Evolutionary conservation across 2,888 invertebrate genomes (phyloP).

Genomic region (Scrobipalpa costella): DNA sequence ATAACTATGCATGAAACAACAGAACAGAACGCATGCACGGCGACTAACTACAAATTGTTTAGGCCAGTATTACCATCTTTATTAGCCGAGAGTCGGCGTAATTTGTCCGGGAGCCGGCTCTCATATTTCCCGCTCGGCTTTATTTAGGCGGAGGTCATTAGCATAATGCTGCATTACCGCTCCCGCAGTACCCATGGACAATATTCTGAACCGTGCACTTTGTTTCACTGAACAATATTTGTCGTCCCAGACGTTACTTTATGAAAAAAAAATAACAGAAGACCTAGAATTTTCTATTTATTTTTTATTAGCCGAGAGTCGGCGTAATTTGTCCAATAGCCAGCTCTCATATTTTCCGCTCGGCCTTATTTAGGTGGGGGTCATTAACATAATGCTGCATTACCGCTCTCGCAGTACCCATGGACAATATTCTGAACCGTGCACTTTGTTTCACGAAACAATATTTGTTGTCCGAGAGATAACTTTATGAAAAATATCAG

Average conservation of each 20-base stretch:
- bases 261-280: too few relatives aligned
- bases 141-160: slow-evolving; percentile 66
- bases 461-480: slow-evolving; percentile 17
- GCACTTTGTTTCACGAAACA: slow-evolving; percentile 32
- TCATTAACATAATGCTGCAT: slow-evolving; percentile 70
- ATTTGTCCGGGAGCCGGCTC: slow-evolving; percentile 62
- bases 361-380: slow-evolving; percentile 63
- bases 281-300: not conserved
- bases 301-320: slow-evolving; percentile 64
- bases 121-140: slow-evolving; percentile 65
- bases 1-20: slow-evolving; percentile 45
- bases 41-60: slow-evolving; percentile 56
- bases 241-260: slow-evolving; percentile 8
- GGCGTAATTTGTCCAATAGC: slow-evolving; percentile 64
- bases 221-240: slow-evolving; percentile 29
- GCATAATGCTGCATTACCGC: slow-evolving; percentile 66
- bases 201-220: slow-evolving; percentile 36
- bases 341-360: slow-evolving; percentile 63
- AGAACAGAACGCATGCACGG: slow-evolving; percentile 39
- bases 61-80: slow-evolving; percentile 65
- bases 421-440: slow-evolving; percentile 38
- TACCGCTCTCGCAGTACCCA: slow-evolving; percentile 45
- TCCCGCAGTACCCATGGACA: slow-evolving; percentile 39
- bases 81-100: slow-evolving; percentile 61
- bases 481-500: too few relatives aligned